phyloP scores from a whole-genome alignment of 2,113 vertebrate genomes.

The Malurus melanocephalus region DNA sequence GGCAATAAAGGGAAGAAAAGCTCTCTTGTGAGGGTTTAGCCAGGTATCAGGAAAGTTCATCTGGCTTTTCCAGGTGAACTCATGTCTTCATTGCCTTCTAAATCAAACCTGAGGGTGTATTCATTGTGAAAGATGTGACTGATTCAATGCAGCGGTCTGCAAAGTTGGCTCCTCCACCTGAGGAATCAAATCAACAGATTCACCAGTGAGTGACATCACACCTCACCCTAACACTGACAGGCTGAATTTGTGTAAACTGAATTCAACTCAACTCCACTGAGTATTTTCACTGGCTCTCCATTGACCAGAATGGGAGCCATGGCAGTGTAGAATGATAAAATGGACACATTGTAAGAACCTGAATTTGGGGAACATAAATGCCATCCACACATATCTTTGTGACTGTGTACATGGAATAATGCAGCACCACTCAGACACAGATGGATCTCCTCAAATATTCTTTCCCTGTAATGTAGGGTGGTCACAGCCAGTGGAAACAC shows the following conservation, averaged over 20 bases:
- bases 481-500: neutral
- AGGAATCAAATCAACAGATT: neutral
- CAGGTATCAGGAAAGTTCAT: neutral
- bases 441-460: neutral
- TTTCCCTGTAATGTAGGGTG: neutral
- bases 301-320: rapidly evolving
- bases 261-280: neutral
- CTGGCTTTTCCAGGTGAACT: neutral
- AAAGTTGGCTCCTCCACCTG: neutral
- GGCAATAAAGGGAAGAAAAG: neutral
- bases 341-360: neutral
- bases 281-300: neutral
- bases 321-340: neutral
- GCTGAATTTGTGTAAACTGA: neutral
- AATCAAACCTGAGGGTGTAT: neutral
- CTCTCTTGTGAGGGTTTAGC: neutral
- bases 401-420: neutral
- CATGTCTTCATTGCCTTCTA: neutral
- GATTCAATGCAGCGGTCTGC: neutral
- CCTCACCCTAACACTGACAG: neutral
- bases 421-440: neutral
- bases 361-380: neutral
- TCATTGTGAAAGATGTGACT: neutral
- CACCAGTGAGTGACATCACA: neutral
- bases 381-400: neutral